Evolutionary conservation across 2,113 vertebrate species (phyloP), one percentile per base, ranked within the genome.

Genomic region (Budorcas taxicolor): DNA sequence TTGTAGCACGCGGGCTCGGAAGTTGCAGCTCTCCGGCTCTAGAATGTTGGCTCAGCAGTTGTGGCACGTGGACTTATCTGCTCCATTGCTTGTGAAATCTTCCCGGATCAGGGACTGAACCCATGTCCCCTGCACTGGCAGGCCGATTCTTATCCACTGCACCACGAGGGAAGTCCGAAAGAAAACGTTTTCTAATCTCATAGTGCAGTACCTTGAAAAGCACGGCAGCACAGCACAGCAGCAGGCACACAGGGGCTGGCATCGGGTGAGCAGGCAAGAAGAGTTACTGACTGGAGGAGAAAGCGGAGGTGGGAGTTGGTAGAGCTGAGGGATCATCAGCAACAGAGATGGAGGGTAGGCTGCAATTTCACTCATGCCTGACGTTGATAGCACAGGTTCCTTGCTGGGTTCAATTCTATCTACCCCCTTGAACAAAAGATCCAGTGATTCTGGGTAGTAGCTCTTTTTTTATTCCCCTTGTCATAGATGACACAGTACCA

Each of bases 1-100:
- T 23, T 23, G 67, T 11, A 40, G 67, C 19, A 6, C 0, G 1
- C 1, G 3, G 19, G n/a, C n/a, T 36, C 4, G 1, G 67, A 71
- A 40, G 19, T 71, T 23, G 67, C 10, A 3, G 19, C 19, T 71
- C 67, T 71, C 67, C 0, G 2, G 9, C 36, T 76, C 23, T 43
- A 27, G 71, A 40, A 76, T 76, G 23, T 43, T 3, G 23, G 71
- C 36, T 76, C 23, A 27, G 71, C 7, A 27, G 36, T 27, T 76
- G 23, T 7, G 71, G 71, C 40, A 14, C 3, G 6, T 27, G 40
- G 36, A 4, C 12, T 76, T 27, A 4, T 23, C 40, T 74, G 71
- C 71, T 43, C 71, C 21, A 25, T 43, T 14, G 71, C 71, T 43
- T 76, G 36, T 43, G 23, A 23, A 43, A 43, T 76, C 36, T 43